phyloP scores from a whole-genome alignment of 2,113 vertebrate genomes.

The Eira barbara region DNA sequence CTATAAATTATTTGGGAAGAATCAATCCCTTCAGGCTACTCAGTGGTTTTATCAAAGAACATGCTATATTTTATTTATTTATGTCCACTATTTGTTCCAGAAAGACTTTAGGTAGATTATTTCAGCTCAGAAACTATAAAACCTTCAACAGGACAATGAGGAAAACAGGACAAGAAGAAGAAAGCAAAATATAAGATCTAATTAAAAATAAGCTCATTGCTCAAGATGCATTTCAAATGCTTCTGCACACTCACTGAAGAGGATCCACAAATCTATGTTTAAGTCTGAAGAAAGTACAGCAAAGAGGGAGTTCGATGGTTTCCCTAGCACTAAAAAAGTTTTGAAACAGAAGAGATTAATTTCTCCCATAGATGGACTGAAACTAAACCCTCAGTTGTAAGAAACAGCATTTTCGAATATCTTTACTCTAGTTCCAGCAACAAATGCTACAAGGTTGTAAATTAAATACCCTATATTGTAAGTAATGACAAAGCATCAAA shows the following conservation, averaged over 20 bases:
- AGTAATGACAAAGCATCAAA: neutral
- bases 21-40: neutral
- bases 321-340: neutral
- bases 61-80: constrained; percentile 28
- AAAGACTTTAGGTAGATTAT: neutral
- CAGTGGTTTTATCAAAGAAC: neutral
- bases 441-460: neutral
- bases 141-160: neutral
- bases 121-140: constrained; percentile 4
- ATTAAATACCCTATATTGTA: neutral
- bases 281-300: neutral
- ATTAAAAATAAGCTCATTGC: neutral
- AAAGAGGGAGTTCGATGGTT: neutral
- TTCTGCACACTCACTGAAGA: neutral
- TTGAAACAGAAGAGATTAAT: neutral
- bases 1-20: constrained; percentile 1
- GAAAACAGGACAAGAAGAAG: neutral
- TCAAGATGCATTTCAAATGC: neutral
- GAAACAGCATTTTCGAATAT: neutral
- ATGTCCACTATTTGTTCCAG: neutral
- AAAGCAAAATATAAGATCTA: neutral
- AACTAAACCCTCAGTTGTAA: neutral
- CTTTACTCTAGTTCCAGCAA: neutral
- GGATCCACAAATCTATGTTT: neutral
- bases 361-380: neutral